phyloP scores from a whole-genome alignment of 2,888 invertebrate species.

The Anthoptus insignis region DNA sequence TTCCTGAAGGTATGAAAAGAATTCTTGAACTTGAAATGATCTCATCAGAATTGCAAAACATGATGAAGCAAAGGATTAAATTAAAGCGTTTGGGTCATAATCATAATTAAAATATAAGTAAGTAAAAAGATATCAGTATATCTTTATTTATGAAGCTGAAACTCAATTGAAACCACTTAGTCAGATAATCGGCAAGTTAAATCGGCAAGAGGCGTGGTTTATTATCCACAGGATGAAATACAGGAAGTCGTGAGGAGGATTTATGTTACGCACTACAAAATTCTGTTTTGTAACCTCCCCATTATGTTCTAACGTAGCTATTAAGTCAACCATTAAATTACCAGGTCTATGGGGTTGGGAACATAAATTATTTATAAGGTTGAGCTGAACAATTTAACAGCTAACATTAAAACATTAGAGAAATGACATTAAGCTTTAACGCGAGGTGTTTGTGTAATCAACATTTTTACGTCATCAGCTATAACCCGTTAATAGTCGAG shows the following conservation, averaged over 20 bases:
- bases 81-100: too few species aligned
- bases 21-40: background rate
- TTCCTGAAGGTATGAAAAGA: background rate
- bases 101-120: too few species aligned
- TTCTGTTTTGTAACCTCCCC: conserved; percentile 18
- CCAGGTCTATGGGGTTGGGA: background rate
- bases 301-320: conserved; percentile 21
- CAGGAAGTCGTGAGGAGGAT: conserved; percentile 20
- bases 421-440: background rate
- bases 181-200: conserved; percentile 15
- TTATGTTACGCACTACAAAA: conserved; percentile 9
- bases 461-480: too few species aligned
- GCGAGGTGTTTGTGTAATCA: too few species aligned
- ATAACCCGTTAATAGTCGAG: too few species aligned
- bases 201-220: conserved; percentile 15
- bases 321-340: conserved; percentile 16
- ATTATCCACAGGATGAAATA: conserved; percentile 9
- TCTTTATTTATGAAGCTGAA: too few species aligned
- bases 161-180: background rate
- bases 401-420: background rate
- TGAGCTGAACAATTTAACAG: background rate
- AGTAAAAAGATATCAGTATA: too few species aligned
- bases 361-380: conserved; percentile 1
- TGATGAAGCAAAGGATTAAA: too few species aligned
- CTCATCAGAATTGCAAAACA: too few species aligned